Evolutionary conservation across 2,797 vertebrate species (phyloP).

Genomic region (Argentina silus): DNA sequence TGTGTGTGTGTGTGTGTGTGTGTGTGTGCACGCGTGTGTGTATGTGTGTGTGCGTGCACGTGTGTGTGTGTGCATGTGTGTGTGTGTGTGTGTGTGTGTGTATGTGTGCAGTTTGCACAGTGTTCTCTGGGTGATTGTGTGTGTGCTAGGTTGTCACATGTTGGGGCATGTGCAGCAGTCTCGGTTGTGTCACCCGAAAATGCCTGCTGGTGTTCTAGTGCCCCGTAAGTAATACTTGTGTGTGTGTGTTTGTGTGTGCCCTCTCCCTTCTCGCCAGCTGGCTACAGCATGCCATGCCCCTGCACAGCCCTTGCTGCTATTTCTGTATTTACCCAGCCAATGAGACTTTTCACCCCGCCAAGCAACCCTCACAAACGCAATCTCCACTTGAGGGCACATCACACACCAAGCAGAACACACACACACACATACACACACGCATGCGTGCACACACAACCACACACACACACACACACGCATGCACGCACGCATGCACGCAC

Average conservation of each 20-base stretch:
- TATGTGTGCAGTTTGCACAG: constrained; percentile 15
- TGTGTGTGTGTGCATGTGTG: constrained; percentile 1
- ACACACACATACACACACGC: no score
- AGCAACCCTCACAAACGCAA: constrained; percentile 63
- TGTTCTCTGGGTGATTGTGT: constrained; percentile 9
- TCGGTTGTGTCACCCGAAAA: constrained; percentile 35
- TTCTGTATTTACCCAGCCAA: constrained; percentile 63
- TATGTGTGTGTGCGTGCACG: constrained; percentile 3
- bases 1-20: constrained; percentile 27
- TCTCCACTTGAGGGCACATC: constrained; percentile 50
- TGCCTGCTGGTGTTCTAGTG: constrained; percentile 56
- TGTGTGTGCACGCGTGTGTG: constrained; percentile 15
- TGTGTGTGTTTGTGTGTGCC: constrained; percentile 38
- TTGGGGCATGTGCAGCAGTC: constrained; percentile 50
- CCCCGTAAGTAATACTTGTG: constrained; percentile 54
- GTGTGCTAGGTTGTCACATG: constrained; percentile 50
- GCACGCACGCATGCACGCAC: constrained; percentile 27
- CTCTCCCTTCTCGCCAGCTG: constrained; percentile 47
- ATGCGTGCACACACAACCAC: no score
- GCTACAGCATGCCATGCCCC: constrained; percentile 41
- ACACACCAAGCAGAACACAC: constrained; percentile 46
- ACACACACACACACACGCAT: background rate
- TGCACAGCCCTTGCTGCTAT: constrained; percentile 49
- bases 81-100: constrained; percentile 9
- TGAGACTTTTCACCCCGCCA: no score